phyloP scores from a whole-genome alignment of 2,113 vertebrate species.

The Tricholaema leucomelas region DNA sequence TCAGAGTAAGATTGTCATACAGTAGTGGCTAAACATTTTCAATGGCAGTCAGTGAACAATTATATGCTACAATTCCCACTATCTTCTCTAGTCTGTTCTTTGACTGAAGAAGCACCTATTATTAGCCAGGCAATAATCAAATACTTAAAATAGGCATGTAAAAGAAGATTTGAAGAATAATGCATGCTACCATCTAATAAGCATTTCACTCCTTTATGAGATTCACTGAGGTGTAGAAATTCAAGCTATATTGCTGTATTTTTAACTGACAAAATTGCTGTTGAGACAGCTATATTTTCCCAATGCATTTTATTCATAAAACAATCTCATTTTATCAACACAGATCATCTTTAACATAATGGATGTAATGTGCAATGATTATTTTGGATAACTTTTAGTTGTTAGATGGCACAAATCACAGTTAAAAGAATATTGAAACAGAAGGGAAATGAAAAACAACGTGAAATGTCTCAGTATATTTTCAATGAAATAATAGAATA shows the following conservation, averaged over 20 bases:
- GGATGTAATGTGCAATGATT: background rate
- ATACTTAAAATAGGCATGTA: constrained; percentile 72
- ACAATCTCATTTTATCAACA: constrained; percentile 14
- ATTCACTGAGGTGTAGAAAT: constrained; percentile 43
- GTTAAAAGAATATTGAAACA: background rate
- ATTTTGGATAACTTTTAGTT: background rate
- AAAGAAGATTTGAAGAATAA: constrained; percentile 65
- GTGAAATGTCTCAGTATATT: background rate
- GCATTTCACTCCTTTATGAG: constrained; percentile 33
- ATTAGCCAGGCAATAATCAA: constrained; percentile 77
- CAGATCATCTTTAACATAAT: background rate
- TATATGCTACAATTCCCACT: constrained; percentile 47
- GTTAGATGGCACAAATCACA: constrained; percentile 7
- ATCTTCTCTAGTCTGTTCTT: constrained; percentile 57
- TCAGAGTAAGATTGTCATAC: background rate
- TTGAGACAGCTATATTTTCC: constrained; percentile 28
- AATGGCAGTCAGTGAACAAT: constrained; percentile 59
- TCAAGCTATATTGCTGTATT: constrained; percentile 25
- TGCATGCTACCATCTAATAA: constrained; percentile 26
- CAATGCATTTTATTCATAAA: constrained; percentile 12
- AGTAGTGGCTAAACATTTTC: constrained; percentile 45
- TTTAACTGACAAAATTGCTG: constrained; percentile 31
- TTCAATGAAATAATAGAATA: constrained; percentile 22
- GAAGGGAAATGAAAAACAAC: background rate
- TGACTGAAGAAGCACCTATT: constrained; percentile 70